These are phyloP conservation scores for Spilarctia lutea DNA, from an alignment of 2,888 invertebrate genomes.

Conservation along the genomic window DNA sequence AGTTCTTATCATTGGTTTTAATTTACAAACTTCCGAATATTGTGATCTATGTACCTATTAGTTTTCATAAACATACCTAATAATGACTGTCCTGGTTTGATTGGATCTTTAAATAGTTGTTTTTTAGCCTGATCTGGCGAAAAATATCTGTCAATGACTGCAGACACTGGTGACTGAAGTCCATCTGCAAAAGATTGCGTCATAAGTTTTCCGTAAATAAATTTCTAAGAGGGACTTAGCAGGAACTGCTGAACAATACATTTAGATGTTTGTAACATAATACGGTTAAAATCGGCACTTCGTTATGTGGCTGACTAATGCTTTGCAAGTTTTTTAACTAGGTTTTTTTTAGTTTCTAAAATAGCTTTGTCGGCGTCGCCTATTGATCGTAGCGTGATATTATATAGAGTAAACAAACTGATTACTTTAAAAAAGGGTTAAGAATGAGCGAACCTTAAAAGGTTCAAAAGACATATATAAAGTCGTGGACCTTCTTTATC, in stretches of 20 bases:
- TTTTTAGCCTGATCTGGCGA: slow-evolving; percentile 86
- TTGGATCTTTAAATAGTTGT: slow-evolving; percentile 84
- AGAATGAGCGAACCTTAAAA: no score
- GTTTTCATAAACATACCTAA: slow-evolving; percentile 63
- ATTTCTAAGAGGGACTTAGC: not conserved
- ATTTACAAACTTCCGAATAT: not conserved
- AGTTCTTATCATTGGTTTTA: not conserved
- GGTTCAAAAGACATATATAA: no score
- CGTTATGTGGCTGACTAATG: not conserved
- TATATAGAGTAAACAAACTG: no score
- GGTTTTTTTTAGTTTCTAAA: not conserved
- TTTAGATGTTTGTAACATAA: not conserved
- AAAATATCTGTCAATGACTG: slow-evolving; percentile 88
- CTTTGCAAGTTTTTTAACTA: not conserved
- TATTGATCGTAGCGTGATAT: no score
- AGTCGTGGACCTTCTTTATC: no score
- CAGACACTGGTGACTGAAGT: slow-evolving; percentile 86
- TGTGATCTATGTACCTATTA: not conserved
- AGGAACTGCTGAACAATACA: not conserved
- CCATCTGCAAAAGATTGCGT: slow-evolving; percentile 56
- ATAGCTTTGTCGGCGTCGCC: no score
- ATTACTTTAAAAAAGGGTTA: no score
- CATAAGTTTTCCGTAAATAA: not conserved
- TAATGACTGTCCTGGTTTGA: slow-evolving; percentile 87
- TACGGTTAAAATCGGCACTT: no score